These are phyloP conservation scores for Artibeus lituratus DNA, from an alignment of 2,797 vertebrate genomes.

Conservation along the genomic window DNA sequence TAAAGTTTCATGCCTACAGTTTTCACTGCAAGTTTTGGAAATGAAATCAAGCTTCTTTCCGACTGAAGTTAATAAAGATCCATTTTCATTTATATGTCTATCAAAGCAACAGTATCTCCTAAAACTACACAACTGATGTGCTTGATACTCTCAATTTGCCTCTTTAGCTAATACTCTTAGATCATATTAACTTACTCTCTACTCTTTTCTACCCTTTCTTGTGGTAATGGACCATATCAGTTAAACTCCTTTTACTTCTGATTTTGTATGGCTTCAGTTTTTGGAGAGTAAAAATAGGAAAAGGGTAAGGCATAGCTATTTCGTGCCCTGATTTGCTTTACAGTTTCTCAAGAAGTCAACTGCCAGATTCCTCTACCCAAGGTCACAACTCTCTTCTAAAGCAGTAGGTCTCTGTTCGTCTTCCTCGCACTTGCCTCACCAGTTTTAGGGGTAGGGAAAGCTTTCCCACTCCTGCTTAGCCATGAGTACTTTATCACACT, in stretches of 20 bases:
- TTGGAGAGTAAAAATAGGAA: background rate
- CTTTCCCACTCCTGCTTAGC: background rate
- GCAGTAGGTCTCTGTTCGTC: fast-evolving
- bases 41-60: background rate
- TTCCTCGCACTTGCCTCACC: background rate
- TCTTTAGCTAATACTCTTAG: background rate
- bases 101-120: background rate
- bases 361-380: background rate
- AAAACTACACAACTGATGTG: background rate
- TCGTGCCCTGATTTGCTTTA: background rate
- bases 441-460: fast-evolving
- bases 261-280: background rate
- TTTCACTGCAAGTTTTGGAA: background rate
- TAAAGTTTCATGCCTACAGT: background rate
- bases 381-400: background rate
- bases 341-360: background rate
- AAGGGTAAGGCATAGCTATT: background rate
- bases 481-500: fast-evolving
- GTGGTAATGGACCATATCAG: background rate
- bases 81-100: background rate
- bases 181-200: background rate
- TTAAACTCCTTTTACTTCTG: fast-evolving
- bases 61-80: background rate
- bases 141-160: background rate
- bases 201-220: background rate